Evolutionary conservation across 2,113 vertebrate species (phyloP).

Genomic region (Trichomycterus rosablanca): DNA sequence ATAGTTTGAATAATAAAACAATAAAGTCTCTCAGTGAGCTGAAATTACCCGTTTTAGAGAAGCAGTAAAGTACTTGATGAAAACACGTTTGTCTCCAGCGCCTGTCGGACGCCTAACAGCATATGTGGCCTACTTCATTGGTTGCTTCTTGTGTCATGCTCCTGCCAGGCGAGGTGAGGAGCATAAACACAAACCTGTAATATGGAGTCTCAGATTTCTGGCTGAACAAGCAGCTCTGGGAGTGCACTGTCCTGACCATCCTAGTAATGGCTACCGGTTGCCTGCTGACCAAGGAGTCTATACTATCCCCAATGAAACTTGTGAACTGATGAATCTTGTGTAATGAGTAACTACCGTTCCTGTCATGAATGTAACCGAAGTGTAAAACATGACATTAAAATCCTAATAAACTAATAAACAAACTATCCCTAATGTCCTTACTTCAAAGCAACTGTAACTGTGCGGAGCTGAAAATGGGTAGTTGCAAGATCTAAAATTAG

Average conservation of each 20-base stretch:
- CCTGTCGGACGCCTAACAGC: slow-evolving; percentile 34
- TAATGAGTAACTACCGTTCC: too few relatives aligned
- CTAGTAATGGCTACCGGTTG: slow-evolving; percentile 38
- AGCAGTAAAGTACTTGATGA: slow-evolving; percentile 47
- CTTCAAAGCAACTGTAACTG: slow-evolving; percentile 50
- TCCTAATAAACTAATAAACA: too few relatives aligned
- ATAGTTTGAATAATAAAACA: slow-evolving; percentile 33
- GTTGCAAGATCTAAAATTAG: slow-evolving; percentile 19
- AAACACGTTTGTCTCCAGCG: slow-evolving; percentile 50
- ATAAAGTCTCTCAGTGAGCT: slow-evolving; percentile 41
- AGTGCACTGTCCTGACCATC: slow-evolving; percentile 29
- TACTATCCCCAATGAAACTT: slow-evolving; percentile 40
- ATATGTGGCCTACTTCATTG: slow-evolving; percentile 25
- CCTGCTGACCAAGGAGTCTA: slow-evolving; percentile 56
- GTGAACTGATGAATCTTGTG: too few relatives aligned
- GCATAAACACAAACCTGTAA: slow-evolving; percentile 27
- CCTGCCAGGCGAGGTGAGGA: slow-evolving; percentile 4
- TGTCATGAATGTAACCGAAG: too few relatives aligned
- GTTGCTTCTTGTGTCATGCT: slow-evolving; percentile 13
- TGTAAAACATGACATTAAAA: too few relatives aligned
- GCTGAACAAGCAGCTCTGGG: slow-evolving; percentile 16
- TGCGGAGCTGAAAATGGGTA: slow-evolving; percentile 25
- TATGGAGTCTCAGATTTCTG: slow-evolving; percentile 49
- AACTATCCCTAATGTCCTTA: too few relatives aligned
- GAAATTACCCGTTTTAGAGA: slow-evolving; percentile 51